Conservation (phyloP, 1,140 invertebrate species). For the Drosophila grimshawi region DNA sequence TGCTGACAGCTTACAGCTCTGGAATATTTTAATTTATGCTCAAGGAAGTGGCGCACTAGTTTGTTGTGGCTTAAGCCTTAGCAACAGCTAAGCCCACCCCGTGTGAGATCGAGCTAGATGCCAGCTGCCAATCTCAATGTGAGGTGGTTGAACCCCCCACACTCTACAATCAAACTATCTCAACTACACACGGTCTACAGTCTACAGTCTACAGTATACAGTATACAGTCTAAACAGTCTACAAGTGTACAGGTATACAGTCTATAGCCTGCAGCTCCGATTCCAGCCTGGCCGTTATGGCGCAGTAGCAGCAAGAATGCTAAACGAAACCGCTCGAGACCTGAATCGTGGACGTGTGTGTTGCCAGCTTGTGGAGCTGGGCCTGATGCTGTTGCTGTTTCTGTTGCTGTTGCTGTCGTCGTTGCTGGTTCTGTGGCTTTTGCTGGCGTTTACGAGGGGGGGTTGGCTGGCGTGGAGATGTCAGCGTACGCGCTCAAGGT, state of each 20-base stretch:
- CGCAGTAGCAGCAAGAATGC: slow-evolving; percentile 72
- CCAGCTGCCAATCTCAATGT: neutral
- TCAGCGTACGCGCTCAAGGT: slow-evolving; percentile 74
- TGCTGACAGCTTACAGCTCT: slow-evolving; percentile 25
- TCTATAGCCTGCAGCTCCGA: slow-evolving; percentile 21
- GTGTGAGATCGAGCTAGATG: neutral
- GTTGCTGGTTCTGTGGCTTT: neutral
- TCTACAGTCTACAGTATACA: slow-evolving; percentile 1
- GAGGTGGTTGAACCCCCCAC: slow-evolving; percentile 54
- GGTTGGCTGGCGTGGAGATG: slow-evolving; percentile 34
- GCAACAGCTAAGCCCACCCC: slow-evolving; percentile 24
- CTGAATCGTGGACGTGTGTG: slow-evolving; percentile 38
- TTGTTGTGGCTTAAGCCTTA: slow-evolving; percentile 1
- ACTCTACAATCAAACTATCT: neutral
- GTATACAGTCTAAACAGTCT: slow-evolving; percentile 5
- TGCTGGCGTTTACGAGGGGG: neutral
- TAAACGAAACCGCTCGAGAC: slow-evolving; percentile 65
- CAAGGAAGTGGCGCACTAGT: slow-evolving; percentile 34
- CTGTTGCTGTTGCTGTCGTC: slow-evolving; percentile 27
- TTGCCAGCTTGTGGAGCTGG: slow-evolving; percentile 42
- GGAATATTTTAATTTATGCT: slow-evolving; percentile 65
- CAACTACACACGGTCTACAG: neutral
- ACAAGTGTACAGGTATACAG: neutral
- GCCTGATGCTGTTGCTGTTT: slow-evolving; percentile 24
- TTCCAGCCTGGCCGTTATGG: slow-evolving; percentile 51